These are phyloP conservation scores for Carabus problematicus DNA, from an alignment of 2,888 invertebrate genomes.

Conservation along the genomic window DNA sequence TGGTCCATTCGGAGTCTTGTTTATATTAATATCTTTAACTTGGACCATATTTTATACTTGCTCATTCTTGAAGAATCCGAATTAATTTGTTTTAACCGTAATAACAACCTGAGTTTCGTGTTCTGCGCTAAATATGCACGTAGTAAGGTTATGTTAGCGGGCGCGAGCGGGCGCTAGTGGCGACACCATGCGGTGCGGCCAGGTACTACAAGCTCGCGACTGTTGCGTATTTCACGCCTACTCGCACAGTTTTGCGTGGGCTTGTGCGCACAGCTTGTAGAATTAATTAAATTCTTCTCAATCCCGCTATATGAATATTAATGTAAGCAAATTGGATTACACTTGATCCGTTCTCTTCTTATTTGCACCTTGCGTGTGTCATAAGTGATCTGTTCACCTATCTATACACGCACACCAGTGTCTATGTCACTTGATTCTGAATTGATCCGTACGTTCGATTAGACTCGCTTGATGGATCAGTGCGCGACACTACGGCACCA, in stretches of 20 bases:
- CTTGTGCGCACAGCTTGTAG: constrained; percentile 25
- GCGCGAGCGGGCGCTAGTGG: constrained; percentile 1
- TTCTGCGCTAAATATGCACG: too few species aligned
- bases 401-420: too few species aligned
- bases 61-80: too few species aligned
- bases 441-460: too few species aligned
- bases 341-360: constrained; percentile 22
- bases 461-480: too few species aligned
- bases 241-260: constrained; percentile 22
- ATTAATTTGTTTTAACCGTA: too few species aligned
- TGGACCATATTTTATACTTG: too few species aligned
- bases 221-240: constrained; percentile 34
- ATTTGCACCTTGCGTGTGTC: constrained; percentile 14
- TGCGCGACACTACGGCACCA: too few species aligned
- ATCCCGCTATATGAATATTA: constrained; percentile 33
- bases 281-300: constrained; percentile 39
- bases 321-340: constrained; percentile 42
- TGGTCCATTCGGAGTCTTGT: too few species aligned
- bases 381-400: background rate
- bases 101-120: too few species aligned
- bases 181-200: background rate
- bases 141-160: background rate
- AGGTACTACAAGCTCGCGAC: background rate
- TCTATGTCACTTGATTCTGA: constrained; percentile 27
- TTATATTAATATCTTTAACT: too few species aligned